Conservation (phyloP, 2,888 invertebrate genomes). For the Dicyrtoma fusca region DNA sequence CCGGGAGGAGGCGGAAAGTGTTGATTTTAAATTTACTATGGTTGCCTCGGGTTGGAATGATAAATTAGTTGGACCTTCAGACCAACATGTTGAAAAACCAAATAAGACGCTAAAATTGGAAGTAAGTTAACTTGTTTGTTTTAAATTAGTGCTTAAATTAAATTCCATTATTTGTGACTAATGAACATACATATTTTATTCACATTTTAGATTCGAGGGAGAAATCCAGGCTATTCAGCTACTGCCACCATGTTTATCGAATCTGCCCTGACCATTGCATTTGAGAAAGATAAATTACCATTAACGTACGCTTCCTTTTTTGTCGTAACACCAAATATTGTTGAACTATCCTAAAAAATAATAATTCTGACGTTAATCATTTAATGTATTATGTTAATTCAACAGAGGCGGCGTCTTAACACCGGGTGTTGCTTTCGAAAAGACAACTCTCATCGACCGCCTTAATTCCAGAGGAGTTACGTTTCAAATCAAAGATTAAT, state of each 20-base stretch:
- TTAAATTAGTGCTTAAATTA: too few species aligned
- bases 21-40: slow-evolving; percentile 64
- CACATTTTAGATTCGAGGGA: background rate
- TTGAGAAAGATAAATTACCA: slow-evolving; percentile 6
- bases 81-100: slow-evolving; percentile 66
- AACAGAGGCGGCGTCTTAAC: background rate
- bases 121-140: too few species aligned
- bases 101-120: slow-evolving; percentile 62
- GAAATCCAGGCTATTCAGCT: background rate
- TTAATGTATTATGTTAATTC: background rate
- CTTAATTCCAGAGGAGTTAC: slow-evolving; percentile 6
- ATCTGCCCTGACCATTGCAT: background rate
- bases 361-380: background rate
- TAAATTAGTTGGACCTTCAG: slow-evolving; percentile 64
- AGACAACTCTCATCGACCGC: background rate
- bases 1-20: slow-evolving; percentile 66
- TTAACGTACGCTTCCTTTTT: too few species aligned
- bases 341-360: background rate
- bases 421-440: background rate
- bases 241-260: slow-evolving; percentile 1
- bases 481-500: background rate
- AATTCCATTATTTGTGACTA: too few species aligned
- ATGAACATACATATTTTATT: background rate
- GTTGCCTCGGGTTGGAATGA: slow-evolving; percentile 73
- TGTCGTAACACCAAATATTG: background rate